Base-by-base conservation (phyloP, 1,140 invertebrate species). In the Leptopilina boulardi region DNA sequence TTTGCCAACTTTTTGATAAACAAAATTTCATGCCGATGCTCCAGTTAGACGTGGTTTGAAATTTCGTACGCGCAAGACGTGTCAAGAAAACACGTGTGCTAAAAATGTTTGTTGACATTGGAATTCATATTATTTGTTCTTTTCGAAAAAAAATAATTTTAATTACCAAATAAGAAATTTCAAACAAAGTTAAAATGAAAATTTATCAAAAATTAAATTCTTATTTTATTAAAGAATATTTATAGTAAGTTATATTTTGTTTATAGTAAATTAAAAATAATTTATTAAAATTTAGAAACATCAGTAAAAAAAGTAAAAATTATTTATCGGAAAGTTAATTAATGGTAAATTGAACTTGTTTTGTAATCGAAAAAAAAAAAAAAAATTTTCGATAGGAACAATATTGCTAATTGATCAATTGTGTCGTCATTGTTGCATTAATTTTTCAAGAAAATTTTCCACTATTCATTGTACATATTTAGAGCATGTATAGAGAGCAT, bases 11-110 rank as follows among this genome's bases (percentile, higher is more conserved):
- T 66, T 66, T 66, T 13, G 26, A 66, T 19, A 77, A 77, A 77
- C 71, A 77, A 59, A 5, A 73, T 77, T 77, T 77, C 71, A 30
- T 74, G 71, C 34, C 76, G 44, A 77, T 74, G 76, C 71, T 77
- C 71, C 76, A 77, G 18, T 44, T 77, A 54, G 34, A 23, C 21
- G 3, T 2, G 38, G 54, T 23, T 54, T 19, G 15, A 34, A 38
- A 38, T 44, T 76, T 70, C 66, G 42, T 76, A 44, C 44, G 23
- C 19, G 18, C 21, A 21, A n/a, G 18, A 44, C 66, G 56, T 76
- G 41, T 56, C 66, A 44, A 23, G 19, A 9, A 47, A 47, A 47
- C 56, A 70, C 66, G 44, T 66, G 59, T 21, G 42, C 42, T 51
- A 51, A 70, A 70, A 51, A 76, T 70, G 74, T 42, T 42, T 72